Conservation (phyloP, 1,140 invertebrate species). For the Procambarus virginalis region DNA sequence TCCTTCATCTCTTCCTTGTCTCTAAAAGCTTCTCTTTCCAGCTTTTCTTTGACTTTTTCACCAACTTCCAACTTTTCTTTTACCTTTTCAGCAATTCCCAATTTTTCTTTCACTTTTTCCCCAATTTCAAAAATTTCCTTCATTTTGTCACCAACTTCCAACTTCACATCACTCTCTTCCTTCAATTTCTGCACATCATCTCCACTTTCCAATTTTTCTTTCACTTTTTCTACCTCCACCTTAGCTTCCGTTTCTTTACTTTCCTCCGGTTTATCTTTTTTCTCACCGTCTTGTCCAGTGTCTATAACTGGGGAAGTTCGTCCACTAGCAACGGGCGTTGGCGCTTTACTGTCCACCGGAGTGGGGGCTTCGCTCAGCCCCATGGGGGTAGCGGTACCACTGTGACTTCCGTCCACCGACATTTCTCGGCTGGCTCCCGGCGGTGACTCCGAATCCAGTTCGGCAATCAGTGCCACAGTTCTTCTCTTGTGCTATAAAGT, state of each 20-base stretch:
- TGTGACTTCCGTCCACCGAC: slow-evolving; percentile 67
- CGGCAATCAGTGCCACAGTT: slow-evolving; percentile 70
- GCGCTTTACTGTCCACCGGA: slow-evolving; percentile 69
- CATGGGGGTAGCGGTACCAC: slow-evolving; percentile 64
- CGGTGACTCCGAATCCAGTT: slow-evolving; percentile 60
- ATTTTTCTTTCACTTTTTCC: neutral
- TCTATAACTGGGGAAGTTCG: slow-evolving; percentile 75
- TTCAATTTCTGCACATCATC: neutral
- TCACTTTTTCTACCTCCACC: slow-evolving; percentile 55
- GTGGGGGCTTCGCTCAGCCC: slow-evolving; percentile 69
- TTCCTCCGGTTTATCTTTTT: slow-evolving; percentile 66
- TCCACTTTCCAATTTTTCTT: slow-evolving; percentile 15
- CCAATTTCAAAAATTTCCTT: neutral
- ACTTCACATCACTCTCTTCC: neutral
- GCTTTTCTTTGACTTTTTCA: slow-evolving; percentile 15
- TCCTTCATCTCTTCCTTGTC: neutral
- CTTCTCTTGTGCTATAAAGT: slow-evolving; percentile 67
- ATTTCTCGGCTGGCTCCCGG: slow-evolving; percentile 66
- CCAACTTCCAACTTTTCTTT: neutral
- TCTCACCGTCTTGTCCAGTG: slow-evolving; percentile 75
- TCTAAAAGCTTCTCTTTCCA: neutral
- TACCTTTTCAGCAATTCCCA: neutral
- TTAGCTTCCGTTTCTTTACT: slow-evolving; percentile 69
- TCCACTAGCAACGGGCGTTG: slow-evolving; percentile 70
- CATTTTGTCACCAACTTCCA: neutral